Conservation (phyloP, 53 echinoderm and acorn worm species). For the Echinometra lucunter region DNA sequence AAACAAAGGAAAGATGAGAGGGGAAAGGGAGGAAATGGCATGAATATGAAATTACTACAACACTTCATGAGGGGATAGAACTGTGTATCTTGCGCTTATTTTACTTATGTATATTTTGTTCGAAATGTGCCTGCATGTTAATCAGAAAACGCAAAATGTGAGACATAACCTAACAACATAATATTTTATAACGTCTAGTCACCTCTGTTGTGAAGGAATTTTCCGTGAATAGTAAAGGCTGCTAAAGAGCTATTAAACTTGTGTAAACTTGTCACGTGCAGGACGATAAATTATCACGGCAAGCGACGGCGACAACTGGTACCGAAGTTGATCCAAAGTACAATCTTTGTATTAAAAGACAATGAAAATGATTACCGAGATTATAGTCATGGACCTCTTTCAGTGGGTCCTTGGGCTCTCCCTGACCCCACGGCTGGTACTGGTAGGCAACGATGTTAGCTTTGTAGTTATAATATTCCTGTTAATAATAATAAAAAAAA, state of each 20-base stretch:
- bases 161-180: too few relatives aligned
- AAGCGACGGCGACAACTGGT: not conserved
- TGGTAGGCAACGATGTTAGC: constrained; percentile 67
- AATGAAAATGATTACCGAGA: constrained; percentile 63
- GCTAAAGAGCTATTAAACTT: not conserved
- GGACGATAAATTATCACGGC: not conserved
- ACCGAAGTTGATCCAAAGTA: not conserved
- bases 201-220: too few relatives aligned
- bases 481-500: not conserved
- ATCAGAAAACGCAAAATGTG: too few relatives aligned
- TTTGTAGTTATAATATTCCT: constrained; percentile 76
- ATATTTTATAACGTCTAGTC: too few relatives aligned
- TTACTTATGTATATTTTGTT: too few relatives aligned
- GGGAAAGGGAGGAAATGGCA: not conserved
- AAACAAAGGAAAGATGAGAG: not conserved
- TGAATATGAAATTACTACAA: not conserved
- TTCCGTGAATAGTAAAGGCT: not conserved
- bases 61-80: too few relatives aligned
- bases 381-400: constrained; percentile 83
- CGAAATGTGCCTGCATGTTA: too few relatives aligned
- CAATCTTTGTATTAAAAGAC: not conserved
- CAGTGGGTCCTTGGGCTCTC: constrained; percentile 63
- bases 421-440: constrained; percentile 68
- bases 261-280: not conserved
- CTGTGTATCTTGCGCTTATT: too few relatives aligned